phyloP scores from a whole-genome alignment of 1,140 invertebrate species.

The Hyphantria cunea region DNA sequence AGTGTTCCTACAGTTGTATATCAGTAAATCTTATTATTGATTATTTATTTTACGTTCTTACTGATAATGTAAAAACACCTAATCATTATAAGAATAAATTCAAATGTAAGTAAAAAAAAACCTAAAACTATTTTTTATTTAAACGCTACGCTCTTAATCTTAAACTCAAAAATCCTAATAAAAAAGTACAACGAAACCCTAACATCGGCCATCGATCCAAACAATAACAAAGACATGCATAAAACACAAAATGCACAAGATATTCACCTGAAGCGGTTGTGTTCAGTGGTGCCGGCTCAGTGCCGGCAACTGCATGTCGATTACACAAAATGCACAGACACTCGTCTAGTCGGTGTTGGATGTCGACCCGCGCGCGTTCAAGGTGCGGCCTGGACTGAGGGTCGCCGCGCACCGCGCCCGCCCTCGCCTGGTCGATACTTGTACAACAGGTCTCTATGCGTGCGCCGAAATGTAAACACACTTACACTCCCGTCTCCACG shows the following conservation, averaged over 20 bases:
- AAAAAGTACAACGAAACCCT: no score
- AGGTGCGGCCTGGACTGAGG: slow-evolving; percentile 25
- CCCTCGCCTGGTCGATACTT: slow-evolving; percentile 64
- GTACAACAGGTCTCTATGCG: slow-evolving; percentile 61
- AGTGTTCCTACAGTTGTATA: no score
- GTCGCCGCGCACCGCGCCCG: slow-evolving; percentile 30
- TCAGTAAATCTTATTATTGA: no score
- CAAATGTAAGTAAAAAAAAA: no score
- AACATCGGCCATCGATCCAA: not conserved
- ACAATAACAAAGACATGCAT: no score
- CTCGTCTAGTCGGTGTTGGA: slow-evolving; percentile 4
- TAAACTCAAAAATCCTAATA: no score
- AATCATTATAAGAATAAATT: no score
- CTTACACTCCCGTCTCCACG: slow-evolving; percentile 7
- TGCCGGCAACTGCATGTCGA: slow-evolving; percentile 34
- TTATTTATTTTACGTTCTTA: no score
- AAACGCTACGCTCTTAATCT: no score
- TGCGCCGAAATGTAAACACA: slow-evolving; percentile 44
- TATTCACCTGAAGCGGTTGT: slow-evolving; percentile 40
- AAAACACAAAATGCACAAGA: not conserved
- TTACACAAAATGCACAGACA: slow-evolving; percentile 29
- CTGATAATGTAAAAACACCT: no score
- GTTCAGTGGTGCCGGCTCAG: slow-evolving; percentile 27
- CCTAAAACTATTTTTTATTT: no score
- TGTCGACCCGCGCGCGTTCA: not conserved